phyloP scores from a whole-genome alignment of 1,140 invertebrate species.

The Hypothenemus hampei region DNA sequence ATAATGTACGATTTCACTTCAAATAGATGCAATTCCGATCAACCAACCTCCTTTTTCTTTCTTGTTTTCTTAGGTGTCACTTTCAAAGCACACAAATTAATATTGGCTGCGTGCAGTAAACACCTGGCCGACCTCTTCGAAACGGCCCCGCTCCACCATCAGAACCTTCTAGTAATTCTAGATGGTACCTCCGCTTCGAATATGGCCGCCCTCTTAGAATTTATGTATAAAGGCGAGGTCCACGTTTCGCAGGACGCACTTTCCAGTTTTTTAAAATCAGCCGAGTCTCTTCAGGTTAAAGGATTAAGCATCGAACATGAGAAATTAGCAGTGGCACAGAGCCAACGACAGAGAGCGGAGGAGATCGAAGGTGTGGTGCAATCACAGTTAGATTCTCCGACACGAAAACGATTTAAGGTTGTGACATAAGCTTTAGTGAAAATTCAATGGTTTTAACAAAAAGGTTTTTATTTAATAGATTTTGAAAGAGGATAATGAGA shows the following conservation, averaged over 20 bases:
- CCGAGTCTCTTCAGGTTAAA: constrained; percentile 82
- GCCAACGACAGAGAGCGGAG: constrained; percentile 46
- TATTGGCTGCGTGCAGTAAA: constrained; percentile 88
- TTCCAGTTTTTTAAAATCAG: constrained; percentile 84
- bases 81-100: constrained; percentile 81
- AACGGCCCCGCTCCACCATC: constrained; percentile 74
- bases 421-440: background rate
- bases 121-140: constrained; percentile 91
- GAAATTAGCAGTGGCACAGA: constrained; percentile 64
- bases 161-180: constrained; percentile 78
- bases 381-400: constrained; percentile 32
- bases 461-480: constrained; percentile 33
- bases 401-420: constrained; percentile 30
- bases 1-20: too few species aligned
- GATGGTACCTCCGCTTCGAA: constrained; percentile 83
- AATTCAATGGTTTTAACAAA: background rate
- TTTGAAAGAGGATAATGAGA: constrained; percentile 42
- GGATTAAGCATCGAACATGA: constrained; percentile 74
- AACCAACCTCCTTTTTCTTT: too few species aligned
- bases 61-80: constrained; percentile 76
- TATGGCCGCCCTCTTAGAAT: constrained; percentile 84
- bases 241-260: constrained; percentile 85
- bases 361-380: constrained; percentile 18
- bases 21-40: too few species aligned
- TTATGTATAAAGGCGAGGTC: constrained; percentile 91